Percentiles rank a stretch among this genome's conserved stretches.
Evolutionary conservation across 2,888 invertebrate species (phyloP).

Genomic region (Ophonus ardosiacus): DNA sequence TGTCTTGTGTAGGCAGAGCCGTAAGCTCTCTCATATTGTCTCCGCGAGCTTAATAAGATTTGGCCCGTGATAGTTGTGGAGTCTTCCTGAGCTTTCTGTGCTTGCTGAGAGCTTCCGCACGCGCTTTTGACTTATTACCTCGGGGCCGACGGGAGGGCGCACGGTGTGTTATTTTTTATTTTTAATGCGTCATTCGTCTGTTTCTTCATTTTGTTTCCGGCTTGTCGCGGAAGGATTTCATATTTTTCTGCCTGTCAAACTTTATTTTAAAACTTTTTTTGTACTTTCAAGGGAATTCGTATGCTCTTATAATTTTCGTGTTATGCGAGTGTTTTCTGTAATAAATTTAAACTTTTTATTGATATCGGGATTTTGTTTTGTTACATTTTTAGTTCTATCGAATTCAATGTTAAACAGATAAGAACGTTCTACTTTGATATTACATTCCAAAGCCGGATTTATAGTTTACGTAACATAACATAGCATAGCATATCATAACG

Average conservation of each 20-base stretch:
- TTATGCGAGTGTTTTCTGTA: conserved; percentile 26
- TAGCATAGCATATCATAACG: too few species aligned
- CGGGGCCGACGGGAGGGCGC: conserved; percentile 30
- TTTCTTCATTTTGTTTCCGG: conserved; percentile 52
- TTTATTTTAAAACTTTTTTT: conserved; percentile 47
- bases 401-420: not conserved
- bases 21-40: not conserved
- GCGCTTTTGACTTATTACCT: conserved; percentile 55
- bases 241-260: conserved; percentile 54
- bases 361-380: not conserved
- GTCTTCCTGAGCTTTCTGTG: not conserved
- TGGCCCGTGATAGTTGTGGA: not conserved
- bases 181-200: conserved; percentile 52
- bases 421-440: too few species aligned
- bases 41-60: not conserved
- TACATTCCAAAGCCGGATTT: too few species aligned
- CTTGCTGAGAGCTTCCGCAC: conserved; percentile 9
- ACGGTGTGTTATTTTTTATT: conserved; percentile 37
- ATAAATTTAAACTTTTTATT: conserved; percentile 45
- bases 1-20: not conserved
- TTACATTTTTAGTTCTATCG: not conserved
- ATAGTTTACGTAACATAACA: too few species aligned
- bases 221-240: conserved; percentile 34
- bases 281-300: conserved; percentile 42
- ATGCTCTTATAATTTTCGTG: conserved; percentile 39